phyloP scores from a whole-genome alignment of 2,797 vertebrate genomes.

The Meda fulgida region DNA sequence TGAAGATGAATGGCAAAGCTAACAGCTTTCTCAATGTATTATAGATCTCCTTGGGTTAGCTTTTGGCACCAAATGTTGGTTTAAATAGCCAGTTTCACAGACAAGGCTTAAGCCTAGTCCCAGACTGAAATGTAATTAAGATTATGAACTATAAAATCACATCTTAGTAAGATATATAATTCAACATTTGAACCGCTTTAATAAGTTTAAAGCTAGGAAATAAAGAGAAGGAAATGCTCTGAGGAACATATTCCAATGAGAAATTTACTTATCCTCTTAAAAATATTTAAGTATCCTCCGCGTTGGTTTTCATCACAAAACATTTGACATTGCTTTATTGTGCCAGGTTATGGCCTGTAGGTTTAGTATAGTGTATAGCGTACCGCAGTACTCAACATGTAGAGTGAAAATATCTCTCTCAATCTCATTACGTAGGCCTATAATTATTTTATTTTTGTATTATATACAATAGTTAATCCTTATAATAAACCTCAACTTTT shows the following conservation, averaged over 20 bases:
- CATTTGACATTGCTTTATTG: not conserved
- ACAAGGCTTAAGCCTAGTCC: too few species aligned
- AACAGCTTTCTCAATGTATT: not conserved
- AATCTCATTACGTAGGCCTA: not conserved
- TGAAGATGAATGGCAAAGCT: not conserved
- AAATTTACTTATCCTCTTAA: not conserved
- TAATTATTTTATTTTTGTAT: not conserved
- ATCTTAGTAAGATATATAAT: too few species aligned
- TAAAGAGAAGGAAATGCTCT: not conserved
- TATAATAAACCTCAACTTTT: not conserved
- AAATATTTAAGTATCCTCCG: not conserved
- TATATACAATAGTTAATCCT: not conserved
- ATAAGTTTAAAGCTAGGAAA: conserved; percentile 29
- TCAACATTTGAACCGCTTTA: too few species aligned
- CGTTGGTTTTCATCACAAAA: not conserved
- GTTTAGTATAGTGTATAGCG: not conserved
- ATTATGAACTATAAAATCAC: too few species aligned
- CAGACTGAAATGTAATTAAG: too few species aligned
- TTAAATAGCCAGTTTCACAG: too few species aligned
- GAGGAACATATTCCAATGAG: not conserved
- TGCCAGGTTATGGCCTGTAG: not conserved
- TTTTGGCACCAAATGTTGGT: not conserved
- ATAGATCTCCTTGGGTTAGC: not conserved
- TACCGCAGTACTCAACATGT: not conserved
- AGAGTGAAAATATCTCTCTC: not conserved